Conservation (phyloP, 2,888 invertebrate genomes). For the Caenorhabditis doughertyi region DNA sequence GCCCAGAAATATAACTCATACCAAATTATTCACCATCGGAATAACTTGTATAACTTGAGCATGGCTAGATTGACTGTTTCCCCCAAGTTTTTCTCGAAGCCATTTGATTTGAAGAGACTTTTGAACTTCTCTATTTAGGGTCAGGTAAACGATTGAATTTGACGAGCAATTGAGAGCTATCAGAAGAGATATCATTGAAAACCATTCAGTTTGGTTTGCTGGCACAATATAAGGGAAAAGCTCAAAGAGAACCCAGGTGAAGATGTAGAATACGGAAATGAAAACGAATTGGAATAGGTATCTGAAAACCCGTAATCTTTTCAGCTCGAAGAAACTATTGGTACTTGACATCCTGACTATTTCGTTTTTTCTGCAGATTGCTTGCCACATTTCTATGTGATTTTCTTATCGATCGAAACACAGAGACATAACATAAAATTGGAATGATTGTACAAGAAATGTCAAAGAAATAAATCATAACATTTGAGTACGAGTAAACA, state of each 20-base stretch:
- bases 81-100: not conserved
- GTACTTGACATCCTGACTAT: not conserved
- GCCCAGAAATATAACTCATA: no score
- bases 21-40: no score
- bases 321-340: not conserved
- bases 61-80: no score
- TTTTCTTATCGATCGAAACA: not conserved
- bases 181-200: constrained; percentile 3
- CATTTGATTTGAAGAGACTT: not conserved
- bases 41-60: no score
- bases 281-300: constrained; percentile 43
- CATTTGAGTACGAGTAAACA: not conserved
- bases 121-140: not conserved
- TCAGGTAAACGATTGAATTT: constrained; percentile 33
- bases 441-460: not conserved
- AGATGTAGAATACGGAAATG: constrained; percentile 40
- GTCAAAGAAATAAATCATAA: not conserved
- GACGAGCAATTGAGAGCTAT: constrained; percentile 33
- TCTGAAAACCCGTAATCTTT: constrained; percentile 5
- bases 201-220: constrained; percentile 8
- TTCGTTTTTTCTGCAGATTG: not conserved
- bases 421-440: not conserved
- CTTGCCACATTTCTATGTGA: not conserved
- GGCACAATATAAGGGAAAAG: constrained; percentile 35
- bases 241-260: constrained; percentile 45